Base-by-base conservation (phyloP, 2,113 vertebrate genomes). In the Gadus chalcogrammus region DNA sequence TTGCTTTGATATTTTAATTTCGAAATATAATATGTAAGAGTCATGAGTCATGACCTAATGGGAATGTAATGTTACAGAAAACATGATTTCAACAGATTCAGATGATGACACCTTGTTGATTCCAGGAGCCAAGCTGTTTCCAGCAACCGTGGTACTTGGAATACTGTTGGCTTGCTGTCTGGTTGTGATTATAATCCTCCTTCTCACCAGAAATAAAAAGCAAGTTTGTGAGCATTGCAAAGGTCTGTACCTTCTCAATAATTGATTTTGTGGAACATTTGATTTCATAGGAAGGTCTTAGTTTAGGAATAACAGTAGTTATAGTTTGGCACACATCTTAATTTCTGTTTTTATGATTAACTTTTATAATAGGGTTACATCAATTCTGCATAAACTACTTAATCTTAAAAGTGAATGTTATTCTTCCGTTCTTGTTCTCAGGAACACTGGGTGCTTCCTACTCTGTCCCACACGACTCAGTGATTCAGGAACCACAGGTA, bases 401-500 rank as follows among this genome's bases (percentile, higher is more conserved):
- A 20, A 13, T 24, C 8, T 61, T 22, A 20, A 20, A 18, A 20
- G 16, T 61, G 9, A 5, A 18, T 15, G 13, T 24, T 62, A 31
- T 55, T 20, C 20, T 42, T 17, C 73, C 13, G 4, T 53, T 76
- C 59, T 17, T 48, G 9, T 69, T 18, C 5, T 1, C 55, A 69
- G 71, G 11, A 16, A 31, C 27, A 5, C 12, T 3, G 27, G 64
- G 11, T 12, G n/a, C 3, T 16, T 61, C 70, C 0, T 42, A 15
- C 56, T 20, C 0, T 60, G 18, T 22, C 58, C 42, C 18, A 65
- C 15, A 15, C 11, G 4, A 72, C 9, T 17, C 42, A 9, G 18
- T 0, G 22, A 56, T 1, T 15, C 1, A 64, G 79, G 77, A 48
- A 48, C 42, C 8, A 35, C 31, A 69, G 72, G 62, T 27, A 65